Percentiles rank a stretch among this genome's conserved stretches.
Evolutionary conservation across 2,888 invertebrate genomes (phyloP).

Genomic region (Chloroclysta siterata): DNA sequence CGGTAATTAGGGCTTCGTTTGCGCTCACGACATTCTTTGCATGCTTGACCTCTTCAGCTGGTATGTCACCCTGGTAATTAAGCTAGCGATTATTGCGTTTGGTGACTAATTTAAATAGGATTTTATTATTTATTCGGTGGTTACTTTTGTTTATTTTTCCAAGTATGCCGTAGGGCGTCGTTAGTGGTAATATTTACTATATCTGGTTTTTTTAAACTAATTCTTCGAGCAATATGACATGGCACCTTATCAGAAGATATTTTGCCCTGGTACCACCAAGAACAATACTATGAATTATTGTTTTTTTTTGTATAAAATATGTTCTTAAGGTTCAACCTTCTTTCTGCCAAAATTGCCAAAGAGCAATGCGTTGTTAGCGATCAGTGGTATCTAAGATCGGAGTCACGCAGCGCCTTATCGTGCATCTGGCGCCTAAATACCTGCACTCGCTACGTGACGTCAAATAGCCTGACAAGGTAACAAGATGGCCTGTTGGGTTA

Average conservation of each 20-base stretch:
- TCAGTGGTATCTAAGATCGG: constrained; percentile 58
- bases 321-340: background rate
- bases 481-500: background rate
- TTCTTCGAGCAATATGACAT: background rate
- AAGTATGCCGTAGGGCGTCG: background rate
- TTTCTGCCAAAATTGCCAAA: constrained; percentile 14
- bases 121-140: constrained; percentile 22
- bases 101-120: constrained; percentile 64
- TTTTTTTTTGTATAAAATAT: background rate
- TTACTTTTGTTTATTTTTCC: background rate
- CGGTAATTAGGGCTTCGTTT: constrained; percentile 58
- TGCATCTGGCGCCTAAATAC: constrained; percentile 81
- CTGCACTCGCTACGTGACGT: constrained; percentile 50
- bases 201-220: background rate
- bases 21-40: constrained; percentile 64
- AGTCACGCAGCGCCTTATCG: constrained; percentile 59
- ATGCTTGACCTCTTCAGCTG: constrained; percentile 57
- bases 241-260: too few relatives aligned
- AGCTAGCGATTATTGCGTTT: constrained; percentile 54
- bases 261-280: too few relatives aligned
- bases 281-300: too few relatives aligned
- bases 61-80: constrained; percentile 75
- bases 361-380: constrained; percentile 6
- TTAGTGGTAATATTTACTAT: background rate
- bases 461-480: constrained; percentile 16